These are phyloP conservation scores for Leptocoma aspasia DNA, from an alignment of 2,113 vertebrate genomes.

Conservation along the genomic window DNA sequence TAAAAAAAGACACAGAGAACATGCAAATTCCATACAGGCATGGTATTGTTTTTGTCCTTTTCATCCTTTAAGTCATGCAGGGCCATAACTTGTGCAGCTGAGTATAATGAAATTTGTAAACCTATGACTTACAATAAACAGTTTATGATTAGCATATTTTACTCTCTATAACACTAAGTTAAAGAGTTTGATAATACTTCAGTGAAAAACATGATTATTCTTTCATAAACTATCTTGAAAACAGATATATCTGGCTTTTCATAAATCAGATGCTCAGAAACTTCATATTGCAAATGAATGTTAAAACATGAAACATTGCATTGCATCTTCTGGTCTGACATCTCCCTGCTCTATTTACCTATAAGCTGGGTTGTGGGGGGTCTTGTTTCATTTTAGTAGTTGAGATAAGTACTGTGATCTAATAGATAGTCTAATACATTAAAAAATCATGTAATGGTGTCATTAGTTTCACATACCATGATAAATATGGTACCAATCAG, in stretches of 20 bases:
- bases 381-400: not conserved
- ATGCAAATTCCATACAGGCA: not conserved
- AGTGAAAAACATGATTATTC: not conserved
- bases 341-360: not conserved
- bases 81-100: not conserved
- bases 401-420: not conserved
- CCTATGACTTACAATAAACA: not conserved
- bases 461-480: not conserved
- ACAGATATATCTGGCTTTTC: not conserved
- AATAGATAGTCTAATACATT: not conserved
- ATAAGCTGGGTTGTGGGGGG: not conserved
- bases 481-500: conserved; percentile 62
- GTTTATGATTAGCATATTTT: not conserved
- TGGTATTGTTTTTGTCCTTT: not conserved
- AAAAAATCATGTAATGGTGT: conserved; percentile 1
- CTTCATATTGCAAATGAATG: not conserved
- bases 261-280: not conserved
- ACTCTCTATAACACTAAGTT: not conserved
- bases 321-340: not conserved
- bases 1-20: not conserved
- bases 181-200: not conserved
- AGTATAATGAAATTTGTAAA: not conserved
- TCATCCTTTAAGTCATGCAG: not conserved
- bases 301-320: not conserved
- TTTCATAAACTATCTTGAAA: not conserved